Percentiles rank a stretch among this genome's conserved stretches.
Conservation (phyloP, 2,888 invertebrate species). For the Vannuccia rotundouncinata region DNA sequence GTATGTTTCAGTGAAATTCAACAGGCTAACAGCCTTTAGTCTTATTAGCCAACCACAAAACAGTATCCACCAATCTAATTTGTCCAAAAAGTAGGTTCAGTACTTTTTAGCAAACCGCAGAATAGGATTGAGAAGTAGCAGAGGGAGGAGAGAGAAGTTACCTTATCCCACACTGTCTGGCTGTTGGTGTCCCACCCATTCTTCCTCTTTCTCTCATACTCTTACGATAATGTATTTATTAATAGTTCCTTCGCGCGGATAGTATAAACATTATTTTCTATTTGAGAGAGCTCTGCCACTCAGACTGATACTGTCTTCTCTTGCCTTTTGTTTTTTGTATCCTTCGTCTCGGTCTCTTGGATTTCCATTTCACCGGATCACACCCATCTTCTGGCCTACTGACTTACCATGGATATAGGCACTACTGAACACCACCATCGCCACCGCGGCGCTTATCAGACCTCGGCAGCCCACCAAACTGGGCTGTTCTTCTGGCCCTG, state of each 20-base stretch:
- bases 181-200: background rate
- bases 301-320: background rate
- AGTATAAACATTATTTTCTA: background rate
- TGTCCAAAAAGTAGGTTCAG: constrained; percentile 13
- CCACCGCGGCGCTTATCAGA: constrained; percentile 11
- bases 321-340: background rate
- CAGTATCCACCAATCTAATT: background rate
- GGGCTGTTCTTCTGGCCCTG: constrained; percentile 36
- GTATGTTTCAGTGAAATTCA: background rate
- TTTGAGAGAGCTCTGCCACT: background rate
- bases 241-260: background rate
- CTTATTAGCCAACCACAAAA: background rate
- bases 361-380: background rate
- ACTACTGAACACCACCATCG: background rate
- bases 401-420: background rate
- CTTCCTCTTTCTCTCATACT: background rate
- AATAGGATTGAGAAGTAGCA: background rate
- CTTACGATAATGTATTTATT: background rate
- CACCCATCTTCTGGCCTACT: background rate
- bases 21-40: background rate
- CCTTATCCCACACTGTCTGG: background rate
- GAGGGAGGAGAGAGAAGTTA: background rate
- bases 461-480: background rate
- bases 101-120: constrained; percentile 12
- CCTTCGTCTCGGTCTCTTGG: background rate